Base-by-base conservation (phyloP, 2,888 invertebrate species). In the Heliothis peltigera region DNA sequence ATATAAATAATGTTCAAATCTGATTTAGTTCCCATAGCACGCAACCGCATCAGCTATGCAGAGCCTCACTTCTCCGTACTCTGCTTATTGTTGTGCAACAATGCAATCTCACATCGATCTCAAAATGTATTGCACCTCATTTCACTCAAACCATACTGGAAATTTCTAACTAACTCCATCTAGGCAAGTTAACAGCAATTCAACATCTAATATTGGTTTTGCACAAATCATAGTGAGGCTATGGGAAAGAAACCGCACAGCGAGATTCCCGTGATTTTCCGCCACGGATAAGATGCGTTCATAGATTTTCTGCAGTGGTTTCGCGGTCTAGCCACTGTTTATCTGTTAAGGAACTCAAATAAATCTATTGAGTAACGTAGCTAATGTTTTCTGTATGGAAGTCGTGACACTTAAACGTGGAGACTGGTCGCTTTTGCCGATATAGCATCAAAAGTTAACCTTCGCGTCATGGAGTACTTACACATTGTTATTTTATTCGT, bases 131-230 rank as follows among this genome's bases (percentile, higher is more conserved):
- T 92, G 90, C 91, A 90, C 90, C 91, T 91, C 90, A 92, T 92
- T 89, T 91, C 89, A 88, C 91, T 91, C 83, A 85, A 79, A 81
- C 81, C 85, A 81, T 81, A 84, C 83, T 77, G 86, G 84, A 85
- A 83, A 81, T 81, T 84, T 85, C 84, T 83, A 85, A 86, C 84
- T 75, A 77, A 78, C 59, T 75, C 82, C 83, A 85, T 81, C 89
- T 85, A 88, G 87, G 87, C 83, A 86, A 88, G 84, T 88, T 89
- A 87, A 82, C 89, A 88, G 84, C 89, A 85, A 88, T 84, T 87
- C 87, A 86, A 88, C 85, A 84, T 87, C 87, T 86, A 90, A 92
- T 92, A 94, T 94, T 94, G 91, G 92, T 92, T 94, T 94, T 92
- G 89, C 83, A 83, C 91, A 91, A 93, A 93, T 93, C 90, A 92